These are phyloP conservation scores for Semaprochilodus insignis DNA, from an alignment of 2,797 vertebrate genomes.

Conservation along the genomic window DNA sequence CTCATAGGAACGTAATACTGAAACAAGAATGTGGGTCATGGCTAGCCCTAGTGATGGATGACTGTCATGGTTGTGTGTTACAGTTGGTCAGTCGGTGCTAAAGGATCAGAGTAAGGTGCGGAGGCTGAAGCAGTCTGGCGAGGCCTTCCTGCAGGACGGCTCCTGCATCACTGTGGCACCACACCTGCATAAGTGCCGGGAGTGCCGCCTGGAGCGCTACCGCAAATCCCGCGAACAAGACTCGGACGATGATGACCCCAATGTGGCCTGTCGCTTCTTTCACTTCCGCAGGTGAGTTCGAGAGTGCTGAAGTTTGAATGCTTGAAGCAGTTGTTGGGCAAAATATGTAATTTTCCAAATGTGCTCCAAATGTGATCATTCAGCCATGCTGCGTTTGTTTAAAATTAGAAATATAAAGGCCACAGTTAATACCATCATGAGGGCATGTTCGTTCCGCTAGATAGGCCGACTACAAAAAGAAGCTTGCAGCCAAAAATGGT, in stretches of 20 bases:
- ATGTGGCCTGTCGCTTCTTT: slow-evolving; percentile 98
- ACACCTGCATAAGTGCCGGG: slow-evolving; percentile 97
- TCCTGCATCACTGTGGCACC: slow-evolving; percentile 99
- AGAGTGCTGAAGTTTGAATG: neutral
- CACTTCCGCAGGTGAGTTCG: slow-evolving; percentile 92
- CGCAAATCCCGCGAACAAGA: slow-evolving; percentile 96
- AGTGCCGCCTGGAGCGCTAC: slow-evolving; percentile 96
- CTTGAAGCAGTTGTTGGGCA: neutral
- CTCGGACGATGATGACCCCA: slow-evolving; percentile 95
- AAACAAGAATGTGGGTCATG: neutral
- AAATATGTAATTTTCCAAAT: too few species aligned
- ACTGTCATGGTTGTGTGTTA: neutral
- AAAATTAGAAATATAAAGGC: too few species aligned
- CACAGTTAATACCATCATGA: too few species aligned
- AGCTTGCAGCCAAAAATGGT: too few species aligned
- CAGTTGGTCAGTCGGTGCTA: slow-evolving; percentile 96
- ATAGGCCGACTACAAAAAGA: too few species aligned
- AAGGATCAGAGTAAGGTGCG: slow-evolving; percentile 97
- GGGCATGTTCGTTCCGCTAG: too few species aligned
- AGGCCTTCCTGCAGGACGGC: slow-evolving; percentile 97
- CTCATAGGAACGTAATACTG: neutral
- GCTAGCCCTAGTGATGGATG: neutral
- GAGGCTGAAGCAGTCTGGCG: slow-evolving; percentile 95
- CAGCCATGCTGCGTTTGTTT: too few species aligned
- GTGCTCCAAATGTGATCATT: too few species aligned